Base-by-base conservation (phyloP, 2,797 vertebrate species). In the Salarias fasciatus region DNA sequence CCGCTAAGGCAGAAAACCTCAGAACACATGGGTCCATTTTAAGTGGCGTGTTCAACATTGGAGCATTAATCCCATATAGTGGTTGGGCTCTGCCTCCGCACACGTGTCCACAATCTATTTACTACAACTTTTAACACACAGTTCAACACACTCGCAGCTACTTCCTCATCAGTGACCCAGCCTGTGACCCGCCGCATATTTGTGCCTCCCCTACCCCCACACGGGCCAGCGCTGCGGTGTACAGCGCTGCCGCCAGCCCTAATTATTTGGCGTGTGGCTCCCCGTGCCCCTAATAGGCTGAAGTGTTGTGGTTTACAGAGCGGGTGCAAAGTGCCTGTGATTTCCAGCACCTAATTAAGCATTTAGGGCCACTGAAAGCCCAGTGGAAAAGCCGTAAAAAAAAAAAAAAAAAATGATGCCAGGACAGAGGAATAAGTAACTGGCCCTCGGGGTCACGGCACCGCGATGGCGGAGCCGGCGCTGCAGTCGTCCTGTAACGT, bases 281-380 rank as follows among this genome's bases (percentile, higher is more conserved):
- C 58, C 48, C 52, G 63, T 81, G 79, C 79, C 81, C 79, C 83
- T 91, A 91, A 92, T 90, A 83, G 84, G 80, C 80, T 80, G 62
- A 89, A 89, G 85, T 89, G 87, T 88, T 86, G 88, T 69, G 85
- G 89, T 92, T 93, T 92, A 92, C 85, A 87, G 82, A 86, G 76
- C 71, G 77, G 78, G 88, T 91, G 89, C 84, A 88, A 92, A 92
- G 82, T 87, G 88, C 78, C 90, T 87, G 86, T 92, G 85, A 91
- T 89, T 92, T 92, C 91, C 89, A 91, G 86, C 90, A 93, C 88
- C 89, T 82, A 86, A 88, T 92, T 88, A 92, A 91, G 89, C 79
- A 88, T 88, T 89, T 89, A 90, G 79, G 82, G 83, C 83, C 83
- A 82, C 83, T 80, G 72, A 86, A 91, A 84, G 76, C 77, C 83